Percentiles rank a stretch among this genome's conserved stretches.
phyloP scores from a whole-genome alignment of 92 coral and sea anemone species.

The Epizoanthus fatuus region DNA sequence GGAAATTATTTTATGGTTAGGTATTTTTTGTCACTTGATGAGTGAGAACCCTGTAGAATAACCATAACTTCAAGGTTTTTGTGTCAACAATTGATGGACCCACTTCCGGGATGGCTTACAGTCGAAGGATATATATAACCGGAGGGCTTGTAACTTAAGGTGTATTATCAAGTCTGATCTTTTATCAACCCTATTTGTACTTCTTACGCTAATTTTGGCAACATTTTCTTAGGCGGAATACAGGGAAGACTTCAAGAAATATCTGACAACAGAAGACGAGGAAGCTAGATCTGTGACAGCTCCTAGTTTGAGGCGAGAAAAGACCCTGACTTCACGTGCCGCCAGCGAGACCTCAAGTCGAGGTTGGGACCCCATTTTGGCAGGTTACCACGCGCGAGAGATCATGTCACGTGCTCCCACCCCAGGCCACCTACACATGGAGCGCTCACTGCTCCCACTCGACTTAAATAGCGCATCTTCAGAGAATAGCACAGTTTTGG shows the following conservation, averaged over 20 bases:
- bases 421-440: conserved; percentile 87
- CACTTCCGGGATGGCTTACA: no score
- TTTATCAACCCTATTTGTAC: no score
- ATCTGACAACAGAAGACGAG: conserved; percentile 78
- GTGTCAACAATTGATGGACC: no score
- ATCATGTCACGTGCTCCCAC: conserved; percentile 92
- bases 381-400: conserved; percentile 95
- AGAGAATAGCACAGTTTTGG: conserved; percentile 79
- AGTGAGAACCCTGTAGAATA: no score
- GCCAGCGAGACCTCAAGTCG: conserved; percentile 86
- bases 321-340: conserved; percentile 65
- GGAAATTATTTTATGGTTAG: no score
- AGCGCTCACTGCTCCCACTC: conserved; percentile 88
- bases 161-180: no score
- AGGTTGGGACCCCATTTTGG: conserved; percentile 99
- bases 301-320: conserved; percentile 34
- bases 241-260: conserved; percentile 82
- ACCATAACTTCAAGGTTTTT: no score
- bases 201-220: no score
- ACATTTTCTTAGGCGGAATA: conserved; percentile 47
- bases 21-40: no score
- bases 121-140: no score
- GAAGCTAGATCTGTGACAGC: conserved; percentile 24
- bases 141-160: no score
- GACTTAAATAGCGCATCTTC: conserved; percentile 96